Base-by-base conservation (phyloP, 2,888 invertebrate genomes). In the Catocala sponsa region DNA sequence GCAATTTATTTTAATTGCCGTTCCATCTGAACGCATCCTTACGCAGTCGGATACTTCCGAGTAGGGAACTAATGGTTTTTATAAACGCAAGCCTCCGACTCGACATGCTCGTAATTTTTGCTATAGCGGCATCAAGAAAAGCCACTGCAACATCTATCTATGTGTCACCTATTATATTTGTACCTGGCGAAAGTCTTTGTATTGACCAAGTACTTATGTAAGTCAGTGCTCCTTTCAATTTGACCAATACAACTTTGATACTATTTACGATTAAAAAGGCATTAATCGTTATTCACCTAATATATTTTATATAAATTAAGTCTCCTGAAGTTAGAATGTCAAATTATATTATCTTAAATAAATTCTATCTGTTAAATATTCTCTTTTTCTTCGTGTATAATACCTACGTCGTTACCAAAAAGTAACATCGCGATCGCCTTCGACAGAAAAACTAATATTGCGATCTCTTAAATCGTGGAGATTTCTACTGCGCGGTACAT, bases 21-120 rank as follows among this genome's bases (percentile, higher is more conserved):
- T 54, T 43, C 49, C 53, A 59, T 54, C 33, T 63, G 58, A 55
- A 56, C 43, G 32, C 55, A 58, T 58, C 70, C 64, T 67, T 72
- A 76, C 54, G 65, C 60, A 68, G 72, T 74, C 60, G 72, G 79
- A 72, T 65, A 74, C 78, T 81, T 82, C 80, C 79, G 68, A 78
- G 71, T 70, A 67, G 60, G 68, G 63, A 74, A 75, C 66, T 61
- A 73, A 77, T 71, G 57, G 66, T 57, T 63, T 63, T 66, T 70
- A 64, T 66, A 63, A 72, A 77, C 58, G 59, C 65, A 64, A 67
- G 0, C 13, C 25, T 44, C 10, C 7, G 15, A 52, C 6, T 35
- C 25, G 25, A 53, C 6, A 13, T n/a, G n/a, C 10, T 44, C 32
- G 44, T 42, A 43, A 33, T 44, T 44, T 25, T 53, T 12, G 12